Conservation (phyloP, 2,797 vertebrate species). For the Austrolebias charrua region DNA sequence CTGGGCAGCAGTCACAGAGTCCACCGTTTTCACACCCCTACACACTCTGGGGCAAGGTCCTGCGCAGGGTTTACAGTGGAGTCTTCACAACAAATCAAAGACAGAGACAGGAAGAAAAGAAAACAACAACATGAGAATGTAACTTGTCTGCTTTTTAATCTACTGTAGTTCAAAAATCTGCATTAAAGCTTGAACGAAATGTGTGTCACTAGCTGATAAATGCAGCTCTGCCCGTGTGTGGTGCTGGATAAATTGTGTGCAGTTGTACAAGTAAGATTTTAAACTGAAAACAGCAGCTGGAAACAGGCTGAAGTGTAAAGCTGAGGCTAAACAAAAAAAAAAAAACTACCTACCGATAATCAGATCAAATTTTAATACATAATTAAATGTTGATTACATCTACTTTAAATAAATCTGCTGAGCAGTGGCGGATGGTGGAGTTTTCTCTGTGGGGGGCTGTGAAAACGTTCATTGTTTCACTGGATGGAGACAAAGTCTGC, state of each 20-base stretch:
- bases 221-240: no score
- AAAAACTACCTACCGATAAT: no score
- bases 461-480: no score
- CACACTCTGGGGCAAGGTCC: slow-evolving; percentile 96
- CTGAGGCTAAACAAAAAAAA: neutral
- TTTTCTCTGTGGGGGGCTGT: no score
- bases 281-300: no score
- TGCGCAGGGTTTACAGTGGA: slow-evolving; percentile 88
- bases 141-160: neutral
- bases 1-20: slow-evolving; percentile 93
- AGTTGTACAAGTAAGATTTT: no score
- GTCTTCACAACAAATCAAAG: slow-evolving; percentile 64
- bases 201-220: no score
- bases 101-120: neutral
- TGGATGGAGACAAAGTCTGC: no score
- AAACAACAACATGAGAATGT: neutral
- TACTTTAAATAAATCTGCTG: neutral
- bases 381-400: no score
- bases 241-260: no score
- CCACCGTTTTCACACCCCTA: slow-evolving; percentile 87
- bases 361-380: no score
- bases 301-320: neutral
- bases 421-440: neutral
- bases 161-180: neutral
- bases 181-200: no score